These are phyloP conservation scores for Oophaga sylvatica DNA, from an alignment of 2,797 vertebrate genomes.

Conservation along the genomic window DNA sequence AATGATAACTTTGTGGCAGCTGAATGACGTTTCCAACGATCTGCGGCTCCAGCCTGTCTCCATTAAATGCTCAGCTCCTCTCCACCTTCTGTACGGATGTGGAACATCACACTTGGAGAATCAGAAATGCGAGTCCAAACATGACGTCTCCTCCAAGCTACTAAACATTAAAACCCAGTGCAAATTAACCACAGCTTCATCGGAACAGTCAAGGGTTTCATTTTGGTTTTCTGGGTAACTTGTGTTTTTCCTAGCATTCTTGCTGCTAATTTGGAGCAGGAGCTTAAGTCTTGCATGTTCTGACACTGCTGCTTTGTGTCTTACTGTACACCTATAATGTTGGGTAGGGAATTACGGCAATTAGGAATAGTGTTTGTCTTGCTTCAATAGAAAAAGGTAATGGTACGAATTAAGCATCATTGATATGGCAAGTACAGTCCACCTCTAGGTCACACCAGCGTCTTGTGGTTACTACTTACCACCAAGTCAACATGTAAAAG, in stretches of 20 bases:
- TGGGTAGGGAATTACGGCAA: not conserved
- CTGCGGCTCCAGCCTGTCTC: conserved; percentile 32
- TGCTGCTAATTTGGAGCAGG: conserved; percentile 6
- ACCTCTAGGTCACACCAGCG: not conserved
- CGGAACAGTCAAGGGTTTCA: conserved; percentile 6
- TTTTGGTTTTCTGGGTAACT: conserved; percentile 34
- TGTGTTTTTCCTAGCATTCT: conserved; percentile 25
- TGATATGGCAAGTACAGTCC: not conserved
- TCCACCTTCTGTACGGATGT: not conserved
- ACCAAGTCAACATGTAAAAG: not conserved
- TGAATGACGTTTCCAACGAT: not conserved
- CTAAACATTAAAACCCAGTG: conserved; percentile 13
- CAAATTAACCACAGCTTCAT: conserved; percentile 45
- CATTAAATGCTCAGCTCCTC: conserved; percentile 5
- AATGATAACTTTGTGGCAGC: conserved; percentile 35
- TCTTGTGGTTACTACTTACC: not conserved
- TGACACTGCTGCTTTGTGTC: not conserved
- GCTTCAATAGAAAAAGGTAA: not conserved
- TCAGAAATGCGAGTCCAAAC: conserved; percentile 24
- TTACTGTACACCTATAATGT: not conserved
- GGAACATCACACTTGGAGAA: not conserved
- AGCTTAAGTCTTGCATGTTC: not conserved
- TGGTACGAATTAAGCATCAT: not conserved
- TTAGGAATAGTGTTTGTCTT: not conserved
- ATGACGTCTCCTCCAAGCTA: conserved; percentile 45